Evolutionary conservation across 2,797 vertebrate genomes (phyloP), one percentile per base, ranked within the genome.

Genomic region (Orestias chungarensis): DNA sequence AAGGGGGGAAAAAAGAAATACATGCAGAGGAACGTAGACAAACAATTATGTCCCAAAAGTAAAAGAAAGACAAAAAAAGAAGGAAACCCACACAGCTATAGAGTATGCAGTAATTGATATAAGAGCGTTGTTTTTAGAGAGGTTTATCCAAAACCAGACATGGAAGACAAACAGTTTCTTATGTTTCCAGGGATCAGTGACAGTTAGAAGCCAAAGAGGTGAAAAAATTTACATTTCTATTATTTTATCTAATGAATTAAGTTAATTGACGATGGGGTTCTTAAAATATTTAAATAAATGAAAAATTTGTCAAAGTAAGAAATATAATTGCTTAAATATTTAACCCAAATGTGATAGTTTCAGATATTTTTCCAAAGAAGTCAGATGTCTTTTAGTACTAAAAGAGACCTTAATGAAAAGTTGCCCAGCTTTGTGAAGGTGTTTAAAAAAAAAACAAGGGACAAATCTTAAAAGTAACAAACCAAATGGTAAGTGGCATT

Each of bases 231-330:
- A 25, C 35, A 64, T 64, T 40, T 55, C 27, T 8, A 64, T 64
- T 23, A 15, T 42, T 62, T 64, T 42, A 40, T 38, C 14, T 25
- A 42, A 42, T 25, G 2, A 40, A 62, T 40, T 62, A 62, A 62
- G n/a, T n/a, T 4, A 62, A 42, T 40, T 40, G 20, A 25, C 12
- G 4, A 40, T 14, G 10, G 8, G 5, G 33, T 40, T 25, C 8
- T 38, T 62, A 25, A 52, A 52, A 52, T 52, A n/a, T 40, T 62
- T 33, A 38, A 62, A 18, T 62, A 23, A n/a, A 62, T 62, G n/a
- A 25, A 62, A 4, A 54, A 12, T 25, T 29, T 25, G n/a, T 27
- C 50, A 54, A 52, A 40, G 35, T n/a, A 14, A 8, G n/a, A 52
- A n/a, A 40, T 11, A 25, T 14, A 40, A 42, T 7, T 62, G 38